Conservation (phyloP, 1,140 invertebrate genomes). For the Diabrotica virgifera region DNA sequence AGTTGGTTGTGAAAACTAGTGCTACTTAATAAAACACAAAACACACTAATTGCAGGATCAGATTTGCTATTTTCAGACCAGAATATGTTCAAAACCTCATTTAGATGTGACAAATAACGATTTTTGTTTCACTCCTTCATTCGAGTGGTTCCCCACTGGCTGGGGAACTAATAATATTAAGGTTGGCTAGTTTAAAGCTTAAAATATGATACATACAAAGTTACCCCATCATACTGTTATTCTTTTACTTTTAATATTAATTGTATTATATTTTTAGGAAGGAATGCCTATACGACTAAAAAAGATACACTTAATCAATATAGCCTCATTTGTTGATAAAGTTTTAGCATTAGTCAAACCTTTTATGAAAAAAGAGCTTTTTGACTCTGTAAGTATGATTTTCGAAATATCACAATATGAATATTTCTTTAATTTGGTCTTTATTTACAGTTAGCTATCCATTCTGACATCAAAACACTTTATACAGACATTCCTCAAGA, state of each 20-base stretch:
- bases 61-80: too few species aligned
- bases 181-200: too few species aligned
- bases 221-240: neutral
- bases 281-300: neutral
- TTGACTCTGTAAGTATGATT: slow-evolving; percentile 46
- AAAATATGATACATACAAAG: too few species aligned
- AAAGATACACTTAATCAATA: neutral
- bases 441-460: slow-evolving; percentile 50
- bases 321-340: slow-evolving; percentile 49
- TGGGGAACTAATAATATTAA: too few species aligned
- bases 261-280: neutral
- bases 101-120: too few species aligned
- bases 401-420: neutral
- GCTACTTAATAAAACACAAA: too few species aligned
- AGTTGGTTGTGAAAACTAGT: too few species aligned
- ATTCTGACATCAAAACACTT: slow-evolving; percentile 38
- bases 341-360: slow-evolving; percentile 63
- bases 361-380: slow-evolving; percentile 64
- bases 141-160: too few species aligned
- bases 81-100: too few species aligned
- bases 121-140: too few species aligned
- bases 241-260: neutral
- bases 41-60: too few species aligned
- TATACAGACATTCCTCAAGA: slow-evolving; percentile 40
- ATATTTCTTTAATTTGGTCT: slow-evolving; percentile 4